Percentiles rank a stretch among this genome's conserved stretches.
Evolutionary conservation across 35 echinoderm and acorn worm genomes (phyloP).

Genomic region (Chiridota heheva): DNA sequence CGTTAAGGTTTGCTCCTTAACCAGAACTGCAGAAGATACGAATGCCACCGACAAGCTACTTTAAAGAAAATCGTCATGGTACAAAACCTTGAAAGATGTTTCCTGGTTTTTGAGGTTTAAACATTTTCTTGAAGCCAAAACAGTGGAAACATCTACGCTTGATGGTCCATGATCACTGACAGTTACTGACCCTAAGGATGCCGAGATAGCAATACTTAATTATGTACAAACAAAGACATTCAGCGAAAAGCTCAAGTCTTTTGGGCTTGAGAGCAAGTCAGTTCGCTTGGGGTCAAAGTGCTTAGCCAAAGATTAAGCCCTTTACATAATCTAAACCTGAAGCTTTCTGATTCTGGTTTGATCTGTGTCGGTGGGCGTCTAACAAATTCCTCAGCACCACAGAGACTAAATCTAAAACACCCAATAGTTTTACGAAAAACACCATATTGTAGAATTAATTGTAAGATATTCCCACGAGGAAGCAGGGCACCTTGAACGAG

Average conservation of each 20-base stretch:
- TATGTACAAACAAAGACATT: not conserved
- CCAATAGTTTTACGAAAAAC: slow-evolving; percentile 45
- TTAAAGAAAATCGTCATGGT: slow-evolving; percentile 3
- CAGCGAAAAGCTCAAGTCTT: not conserved
- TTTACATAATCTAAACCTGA: slow-evolving; percentile 14
- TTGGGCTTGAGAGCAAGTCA: not conserved
- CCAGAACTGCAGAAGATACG: not conserved
- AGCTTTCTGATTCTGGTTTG: slow-evolving; percentile 21
- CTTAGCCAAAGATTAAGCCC: not conserved
- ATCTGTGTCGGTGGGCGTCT: slow-evolving; percentile 38
- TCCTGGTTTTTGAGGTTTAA: not conserved
- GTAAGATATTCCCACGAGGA: slow-evolving; percentile 24
- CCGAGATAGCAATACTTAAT: not conserved
- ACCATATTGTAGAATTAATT: slow-evolving; percentile 40
- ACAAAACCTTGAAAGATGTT: not conserved
- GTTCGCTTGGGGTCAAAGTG: not conserved
- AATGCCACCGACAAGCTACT: not conserved
- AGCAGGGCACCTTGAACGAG: slow-evolving; percentile 41
- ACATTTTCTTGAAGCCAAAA: not conserved
- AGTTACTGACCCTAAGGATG: not conserved
- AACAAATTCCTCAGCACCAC: not conserved
- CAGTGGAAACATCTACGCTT: not conserved
- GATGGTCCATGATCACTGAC: not conserved
- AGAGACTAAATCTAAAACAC: slow-evolving; percentile 15
- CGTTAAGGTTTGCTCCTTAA: not conserved